These are phyloP conservation scores for Drosophila percnosoma DNA, from an alignment of 2,888 invertebrate genomes.

Conservation along the genomic window DNA sequence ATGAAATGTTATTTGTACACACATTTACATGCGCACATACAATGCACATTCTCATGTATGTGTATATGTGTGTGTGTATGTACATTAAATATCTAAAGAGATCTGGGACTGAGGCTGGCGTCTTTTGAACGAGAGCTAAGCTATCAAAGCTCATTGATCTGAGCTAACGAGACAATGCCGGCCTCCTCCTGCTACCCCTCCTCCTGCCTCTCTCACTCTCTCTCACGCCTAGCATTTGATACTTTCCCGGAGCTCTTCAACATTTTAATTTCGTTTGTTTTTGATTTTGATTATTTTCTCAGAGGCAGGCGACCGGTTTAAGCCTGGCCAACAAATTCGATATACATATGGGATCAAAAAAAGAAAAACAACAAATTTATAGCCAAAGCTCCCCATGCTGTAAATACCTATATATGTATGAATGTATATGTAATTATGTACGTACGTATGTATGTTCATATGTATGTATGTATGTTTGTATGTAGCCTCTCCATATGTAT, in stretches of 20 bases:
- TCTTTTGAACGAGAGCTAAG: constrained; percentile 33
- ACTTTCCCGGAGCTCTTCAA: constrained; percentile 49
- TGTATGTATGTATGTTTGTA: constrained; percentile 2
- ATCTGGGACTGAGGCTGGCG: constrained; percentile 52
- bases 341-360: constrained; percentile 49
- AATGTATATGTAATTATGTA: constrained; percentile 6
- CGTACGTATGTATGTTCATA: constrained; percentile 5
- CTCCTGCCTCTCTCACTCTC: no score
- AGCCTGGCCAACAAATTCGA: constrained; percentile 59
- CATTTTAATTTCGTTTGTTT: constrained; percentile 23
- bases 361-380: constrained; percentile 49
- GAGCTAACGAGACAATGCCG: constrained; percentile 38
- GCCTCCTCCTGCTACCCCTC: neutral
- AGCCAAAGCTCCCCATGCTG: constrained; percentile 47
- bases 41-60: constrained; percentile 63
- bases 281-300: constrained; percentile 28
- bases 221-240: constrained; percentile 29
- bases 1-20: constrained; percentile 66
- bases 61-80: constrained; percentile 11
- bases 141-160: constrained; percentile 70
- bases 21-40: constrained; percentile 40
- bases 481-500: constrained; percentile 62
- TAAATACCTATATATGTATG: constrained; percentile 6
- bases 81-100: constrained; percentile 57
- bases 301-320: constrained; percentile 59